Evolutionary conservation across 2,888 invertebrate species (phyloP), one percentile per base, ranked within the genome.

Genomic region (Perizoma affinitatum): DNA sequence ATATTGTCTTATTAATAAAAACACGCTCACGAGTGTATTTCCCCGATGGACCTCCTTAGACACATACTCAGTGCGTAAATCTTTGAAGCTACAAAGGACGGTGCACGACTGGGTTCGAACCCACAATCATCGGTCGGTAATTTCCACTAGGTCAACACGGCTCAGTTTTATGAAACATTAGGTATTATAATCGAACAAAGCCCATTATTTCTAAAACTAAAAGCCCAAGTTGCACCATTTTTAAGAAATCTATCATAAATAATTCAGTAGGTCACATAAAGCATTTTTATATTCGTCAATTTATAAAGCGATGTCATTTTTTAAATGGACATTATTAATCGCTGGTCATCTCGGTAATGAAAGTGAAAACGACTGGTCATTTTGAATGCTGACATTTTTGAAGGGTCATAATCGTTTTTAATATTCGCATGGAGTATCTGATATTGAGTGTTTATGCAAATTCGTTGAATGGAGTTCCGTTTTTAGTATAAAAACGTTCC

Each of bases 391-490:
- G 72, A 71, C 75, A 74, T 76, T 76, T 76, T 76, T 70, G 71
- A 76, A 74, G 75, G 69, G 71, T 59, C 69, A 67, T 80, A 80
- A 83, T 78, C 79, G 75, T 79, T 82, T 83, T 84, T 80, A 84
- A 83, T 84, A 81, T 73, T 72, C 75, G 74, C 72, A 77, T 78
- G 70, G 74, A 79, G 78, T 76, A 73, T 82, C 78, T 82, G 80
- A 81, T 82, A 83, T 79, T 69, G 73, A 75, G 70, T 76, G 76
- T 80, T 86, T 86, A 87, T 87, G 86, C 79, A 80, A 87, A 86
- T 82, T 50, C 48, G 51, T 68, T 74, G 22, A 78, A 83, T 82
- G 62, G 71, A 64, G 63, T 43, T 66, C 72, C 8, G 49, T 48
- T 36, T 35, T 5, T 7, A 35, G 5, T 54, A 45, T 47, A 35